These are phyloP conservation scores for Tetranychus urticae DNA, from an alignment of 1,140 invertebrate species.

Conservation along the genomic window DNA sequence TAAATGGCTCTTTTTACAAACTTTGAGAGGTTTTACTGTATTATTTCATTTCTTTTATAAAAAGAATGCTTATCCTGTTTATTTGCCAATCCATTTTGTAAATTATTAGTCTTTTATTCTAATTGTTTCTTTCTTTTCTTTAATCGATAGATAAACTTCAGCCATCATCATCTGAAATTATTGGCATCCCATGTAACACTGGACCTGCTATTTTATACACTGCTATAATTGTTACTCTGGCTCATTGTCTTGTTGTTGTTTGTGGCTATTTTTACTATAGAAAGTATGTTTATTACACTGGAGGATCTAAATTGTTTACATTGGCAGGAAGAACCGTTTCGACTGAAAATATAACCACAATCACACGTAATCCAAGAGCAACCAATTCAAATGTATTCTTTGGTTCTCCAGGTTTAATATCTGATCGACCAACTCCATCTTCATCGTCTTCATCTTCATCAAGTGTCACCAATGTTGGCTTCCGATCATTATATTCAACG, in stretches of 20 bases:
- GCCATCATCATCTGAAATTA: background rate
- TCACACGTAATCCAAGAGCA: background rate
- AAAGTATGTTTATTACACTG: background rate
- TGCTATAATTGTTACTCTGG: constrained; percentile 3
- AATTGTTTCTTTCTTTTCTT: background rate
- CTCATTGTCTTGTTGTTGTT: background rate
- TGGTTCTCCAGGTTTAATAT: background rate
- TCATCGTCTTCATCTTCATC: background rate
- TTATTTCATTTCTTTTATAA: too few relatives aligned
- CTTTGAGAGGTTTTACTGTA: too few relatives aligned
- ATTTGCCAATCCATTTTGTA: too few relatives aligned
- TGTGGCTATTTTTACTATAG: constrained; percentile 7
- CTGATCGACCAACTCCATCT: background rate
- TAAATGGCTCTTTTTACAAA: too few relatives aligned
- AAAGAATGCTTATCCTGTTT: too few relatives aligned
- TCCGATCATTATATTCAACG: background rate
- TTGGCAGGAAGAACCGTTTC: background rate
- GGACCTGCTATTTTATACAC: constrained; percentile 6
- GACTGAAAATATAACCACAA: background rate
- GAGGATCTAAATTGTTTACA: background rate
- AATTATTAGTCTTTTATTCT: too few relatives aligned
- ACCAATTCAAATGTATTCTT: background rate
- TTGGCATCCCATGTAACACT: background rate
- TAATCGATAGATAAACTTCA: background rate
- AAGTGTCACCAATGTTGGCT: background rate